Percentiles rank a stretch among this genome's conserved stretches.
phyloP scores from a whole-genome alignment of 2,113 vertebrate genomes.

The Macrotis lagotis region DNA sequence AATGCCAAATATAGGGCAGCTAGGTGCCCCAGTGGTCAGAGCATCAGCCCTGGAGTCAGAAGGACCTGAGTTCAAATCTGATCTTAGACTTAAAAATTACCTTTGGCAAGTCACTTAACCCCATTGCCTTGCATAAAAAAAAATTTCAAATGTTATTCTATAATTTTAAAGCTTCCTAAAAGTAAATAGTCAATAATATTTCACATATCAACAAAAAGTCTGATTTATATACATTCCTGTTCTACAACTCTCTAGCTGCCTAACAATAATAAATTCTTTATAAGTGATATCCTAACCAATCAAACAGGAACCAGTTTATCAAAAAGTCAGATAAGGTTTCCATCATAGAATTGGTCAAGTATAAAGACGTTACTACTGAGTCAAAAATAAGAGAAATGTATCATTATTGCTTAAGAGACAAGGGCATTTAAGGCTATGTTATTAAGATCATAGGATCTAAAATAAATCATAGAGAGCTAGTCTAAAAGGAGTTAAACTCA shows the following conservation, averaged over 20 bases:
- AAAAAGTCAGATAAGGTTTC: neutral
- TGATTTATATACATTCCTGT: neutral
- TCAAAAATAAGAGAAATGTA: neutral
- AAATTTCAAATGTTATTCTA: neutral
- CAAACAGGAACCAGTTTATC: neutral
- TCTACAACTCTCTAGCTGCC: neutral
- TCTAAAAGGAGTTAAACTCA: neutral
- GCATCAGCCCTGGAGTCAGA: no score
- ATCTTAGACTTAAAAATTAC: no score
- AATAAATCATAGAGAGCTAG: neutral
- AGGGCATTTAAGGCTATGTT: neutral
- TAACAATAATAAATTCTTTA: neutral
- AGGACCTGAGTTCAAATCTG: no score
- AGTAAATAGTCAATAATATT: neutral
- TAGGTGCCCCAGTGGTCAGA: no score
- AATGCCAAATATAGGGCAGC: no score
- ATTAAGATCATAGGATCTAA: neutral
- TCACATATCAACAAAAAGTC: neutral
- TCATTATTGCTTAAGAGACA: conserved; percentile 18
- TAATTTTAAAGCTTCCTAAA: neutral
- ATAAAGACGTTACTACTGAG: neutral
- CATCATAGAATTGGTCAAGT: neutral
- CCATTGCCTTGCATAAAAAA: no score
- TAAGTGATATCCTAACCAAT: neutral
- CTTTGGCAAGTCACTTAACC: no score